Conservation (phyloP, 2,888 invertebrate species). For the Conistra vaccinii region DNA sequence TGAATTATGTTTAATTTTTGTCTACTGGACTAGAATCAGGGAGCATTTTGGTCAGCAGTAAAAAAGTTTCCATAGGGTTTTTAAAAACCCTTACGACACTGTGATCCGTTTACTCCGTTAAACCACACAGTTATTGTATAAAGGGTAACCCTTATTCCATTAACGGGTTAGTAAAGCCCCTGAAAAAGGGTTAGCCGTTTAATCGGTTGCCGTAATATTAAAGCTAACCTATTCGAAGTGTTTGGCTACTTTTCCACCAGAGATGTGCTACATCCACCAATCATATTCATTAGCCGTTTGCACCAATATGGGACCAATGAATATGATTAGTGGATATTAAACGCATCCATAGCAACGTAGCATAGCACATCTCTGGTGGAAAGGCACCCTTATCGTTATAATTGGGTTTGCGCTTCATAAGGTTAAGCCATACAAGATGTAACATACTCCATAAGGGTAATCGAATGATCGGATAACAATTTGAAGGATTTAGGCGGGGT, state of each 20-base stretch:
- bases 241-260: too few relatives aligned
- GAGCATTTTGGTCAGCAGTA: not conserved
- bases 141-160: conserved; percentile 1
- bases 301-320: too few relatives aligned
- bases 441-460: not conserved
- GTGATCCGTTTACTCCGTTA: not conserved
- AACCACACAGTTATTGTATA: not conserved
- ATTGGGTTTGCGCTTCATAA: not conserved
- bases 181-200: not conserved
- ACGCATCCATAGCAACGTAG: too few relatives aligned
- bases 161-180: not conserved
- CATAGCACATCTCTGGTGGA: too few relatives aligned
- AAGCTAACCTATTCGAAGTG: not conserved
- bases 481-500: not conserved
- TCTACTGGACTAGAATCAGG: not conserved
- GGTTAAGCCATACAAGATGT: conserved; percentile 7
- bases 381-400: not conserved
- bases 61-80: not conserved
- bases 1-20: conserved; percentile 4
- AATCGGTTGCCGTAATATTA: not conserved
- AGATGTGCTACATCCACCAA: too few relatives aligned
- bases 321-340: too few relatives aligned
- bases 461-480: not conserved
- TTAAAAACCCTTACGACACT: too few relatives aligned
- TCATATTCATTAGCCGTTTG: too few relatives aligned